phyloP scores from a whole-genome alignment of 2,113 vertebrate genomes.

The Nymphicus hollandicus region DNA sequence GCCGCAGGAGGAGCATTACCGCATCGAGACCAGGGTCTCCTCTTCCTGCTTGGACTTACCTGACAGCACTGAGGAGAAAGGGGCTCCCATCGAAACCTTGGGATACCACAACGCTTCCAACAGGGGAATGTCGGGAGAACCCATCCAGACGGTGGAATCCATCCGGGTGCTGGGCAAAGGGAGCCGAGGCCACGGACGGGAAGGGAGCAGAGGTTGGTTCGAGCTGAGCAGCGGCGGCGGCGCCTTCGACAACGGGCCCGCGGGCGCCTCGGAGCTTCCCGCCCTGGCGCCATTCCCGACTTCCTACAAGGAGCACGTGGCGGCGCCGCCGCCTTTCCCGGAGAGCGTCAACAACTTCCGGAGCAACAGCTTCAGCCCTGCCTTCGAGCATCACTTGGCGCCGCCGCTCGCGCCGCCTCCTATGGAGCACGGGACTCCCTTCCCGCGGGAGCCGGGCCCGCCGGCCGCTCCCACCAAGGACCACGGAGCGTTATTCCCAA shows the following conservation, averaged over 20 bases:
- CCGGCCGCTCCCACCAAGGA: constrained; percentile 68
- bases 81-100: constrained; percentile 87
- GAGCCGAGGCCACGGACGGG: constrained; percentile 75
- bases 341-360: constrained; percentile 75
- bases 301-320: constrained; percentile 75
- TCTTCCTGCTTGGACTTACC: constrained; percentile 76
- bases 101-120: constrained; percentile 80
- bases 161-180: constrained; percentile 87
- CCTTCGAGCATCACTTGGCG: constrained; percentile 73
- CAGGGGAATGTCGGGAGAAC: constrained; percentile 83
- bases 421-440: constrained; percentile 71
- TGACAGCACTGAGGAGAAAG: constrained; percentile 83
- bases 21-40: constrained; percentile 92
- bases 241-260: constrained; percentile 75
- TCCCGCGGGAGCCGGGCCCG: constrained; percentile 71
- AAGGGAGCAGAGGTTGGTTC: constrained; percentile 78
- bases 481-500: constrained; percentile 68
- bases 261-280: constrained; percentile 66
- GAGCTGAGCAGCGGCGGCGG: constrained; percentile 60
- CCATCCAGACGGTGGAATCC: constrained; percentile 95
- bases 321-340: constrained; percentile 37
- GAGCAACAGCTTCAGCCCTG: constrained; percentile 60
- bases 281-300: constrained; percentile 66
- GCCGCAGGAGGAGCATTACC: constrained; percentile 81
- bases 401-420: constrained; percentile 31